Percentiles rank a stretch among this genome's conserved stretches.
Evolutionary conservation across 2,888 invertebrate genomes (phyloP).

Genomic region (Helicoverpa assulta): DNA sequence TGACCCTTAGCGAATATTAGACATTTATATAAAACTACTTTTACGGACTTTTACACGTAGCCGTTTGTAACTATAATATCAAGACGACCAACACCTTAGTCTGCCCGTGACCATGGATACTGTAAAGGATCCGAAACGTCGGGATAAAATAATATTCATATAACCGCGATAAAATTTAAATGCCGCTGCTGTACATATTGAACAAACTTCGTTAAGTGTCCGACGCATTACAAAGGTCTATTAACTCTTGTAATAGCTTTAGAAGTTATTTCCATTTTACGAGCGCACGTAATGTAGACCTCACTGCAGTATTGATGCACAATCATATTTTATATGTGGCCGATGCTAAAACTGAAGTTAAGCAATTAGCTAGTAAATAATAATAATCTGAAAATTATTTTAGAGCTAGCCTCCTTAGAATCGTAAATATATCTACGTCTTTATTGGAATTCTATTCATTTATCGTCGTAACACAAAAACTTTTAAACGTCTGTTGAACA

Average conservation of each 20-base stretch:
- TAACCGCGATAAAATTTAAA: too few relatives aligned
- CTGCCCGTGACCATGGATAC: too few relatives aligned
- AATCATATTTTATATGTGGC: neutral
- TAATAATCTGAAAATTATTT: conserved; percentile 37
- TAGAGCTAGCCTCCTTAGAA: conserved; percentile 32
- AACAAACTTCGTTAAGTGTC: conserved; percentile 34
- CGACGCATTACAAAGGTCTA: conserved; percentile 34
- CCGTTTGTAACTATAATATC: too few relatives aligned
- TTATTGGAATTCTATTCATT: conserved; percentile 25
- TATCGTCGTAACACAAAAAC: neutral
- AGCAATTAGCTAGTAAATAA: conserved; percentile 29
- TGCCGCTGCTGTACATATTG: conserved; percentile 37
- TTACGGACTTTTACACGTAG: too few relatives aligned
- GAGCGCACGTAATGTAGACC: conserved; percentile 34
- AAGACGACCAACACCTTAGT: too few relatives aligned
- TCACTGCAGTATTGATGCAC: conserved; percentile 9
- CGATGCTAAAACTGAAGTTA: conserved; percentile 13
- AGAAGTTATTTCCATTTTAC: conserved; percentile 45
- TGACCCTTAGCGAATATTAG: too few relatives aligned
- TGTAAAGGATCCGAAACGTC: too few relatives aligned
- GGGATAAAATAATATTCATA: too few relatives aligned
- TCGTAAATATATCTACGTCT: conserved; percentile 48
- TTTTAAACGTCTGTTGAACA: too few relatives aligned
- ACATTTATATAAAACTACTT: too few relatives aligned
- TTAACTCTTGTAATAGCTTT: conserved; percentile 47